A percentile compares a stretch with the other conserved stretches of the same genome.
Conservation (phyloP, 2,113 vertebrate genomes). For the Pelmatolapia mariae region DNA sequence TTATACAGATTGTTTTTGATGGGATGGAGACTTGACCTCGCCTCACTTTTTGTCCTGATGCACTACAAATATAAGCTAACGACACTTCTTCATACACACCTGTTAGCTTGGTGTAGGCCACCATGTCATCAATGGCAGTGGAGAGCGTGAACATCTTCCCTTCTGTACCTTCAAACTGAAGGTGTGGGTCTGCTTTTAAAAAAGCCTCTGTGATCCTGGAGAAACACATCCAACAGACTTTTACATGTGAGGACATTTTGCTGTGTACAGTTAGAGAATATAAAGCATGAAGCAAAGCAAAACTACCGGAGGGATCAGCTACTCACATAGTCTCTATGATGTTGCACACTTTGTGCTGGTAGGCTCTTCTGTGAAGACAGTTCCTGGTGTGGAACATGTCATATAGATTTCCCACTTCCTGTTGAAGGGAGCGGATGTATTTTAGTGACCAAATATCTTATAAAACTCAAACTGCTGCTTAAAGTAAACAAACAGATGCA, state of each 20-base stretch:
- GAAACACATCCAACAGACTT: background rate
- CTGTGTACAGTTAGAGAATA: background rate
- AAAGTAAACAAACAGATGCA: background rate
- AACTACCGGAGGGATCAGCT: background rate
- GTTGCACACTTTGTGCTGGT: slow-evolving; percentile 90
- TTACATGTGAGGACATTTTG: background rate
- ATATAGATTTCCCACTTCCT: slow-evolving; percentile 91
- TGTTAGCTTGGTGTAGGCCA: slow-evolving; percentile 89
- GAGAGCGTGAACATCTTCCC: slow-evolving; percentile 77
- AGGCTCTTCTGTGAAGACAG: slow-evolving; percentile 87
- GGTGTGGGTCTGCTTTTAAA: slow-evolving; percentile 80
- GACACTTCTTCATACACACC: slow-evolving; percentile 61
- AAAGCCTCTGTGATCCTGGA: slow-evolving; percentile 91
- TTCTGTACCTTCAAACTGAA: slow-evolving; percentile 72
- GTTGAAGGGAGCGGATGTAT: background rate
- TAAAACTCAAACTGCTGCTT: background rate
- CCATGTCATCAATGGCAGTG: slow-evolving; percentile 89
- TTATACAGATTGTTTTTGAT: background rate
- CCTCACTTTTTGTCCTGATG: background rate
- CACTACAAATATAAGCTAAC: background rate
- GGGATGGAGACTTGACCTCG: background rate
- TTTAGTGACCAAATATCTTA: background rate
- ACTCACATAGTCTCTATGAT: slow-evolving; percentile 94
- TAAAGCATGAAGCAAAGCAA: background rate
- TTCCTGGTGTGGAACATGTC: slow-evolving; percentile 94